phyloP scores from a whole-genome alignment of 1,140 invertebrate species.

The Mactra quadrangularis region DNA sequence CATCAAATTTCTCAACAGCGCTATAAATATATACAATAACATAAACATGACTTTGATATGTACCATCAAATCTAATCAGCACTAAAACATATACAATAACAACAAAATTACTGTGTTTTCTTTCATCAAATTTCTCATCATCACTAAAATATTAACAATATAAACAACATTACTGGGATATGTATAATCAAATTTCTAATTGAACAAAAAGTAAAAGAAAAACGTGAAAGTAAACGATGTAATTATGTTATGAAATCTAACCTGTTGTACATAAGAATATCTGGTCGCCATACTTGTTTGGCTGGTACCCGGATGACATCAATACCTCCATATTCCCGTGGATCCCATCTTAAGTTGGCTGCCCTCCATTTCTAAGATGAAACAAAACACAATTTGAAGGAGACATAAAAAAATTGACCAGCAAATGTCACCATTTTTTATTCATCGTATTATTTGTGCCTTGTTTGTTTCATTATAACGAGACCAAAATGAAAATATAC shows the following conservation, averaged over 20 bases:
- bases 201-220: too few species aligned
- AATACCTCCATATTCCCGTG: slow-evolving; percentile 97
- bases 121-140: too few species aligned
- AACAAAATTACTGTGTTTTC: too few species aligned
- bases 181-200: slow-evolving; percentile 96
- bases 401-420: neutral
- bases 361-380: slow-evolving; percentile 98
- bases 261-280: slow-evolving; percentile 99
- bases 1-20: slow-evolving; percentile 99
- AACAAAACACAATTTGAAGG: neutral
- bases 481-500: too few species aligned
- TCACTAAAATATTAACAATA: too few species aligned
- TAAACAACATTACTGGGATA: too few species aligned
- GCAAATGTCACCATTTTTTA: too few species aligned
- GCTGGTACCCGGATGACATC: slow-evolving; percentile 97
- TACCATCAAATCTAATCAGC: slow-evolving; percentile 99
- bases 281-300: slow-evolving; percentile 98
- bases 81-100: slow-evolving; percentile 87
- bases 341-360: slow-evolving; percentile 98
- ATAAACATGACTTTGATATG: slow-evolving; percentile 98
- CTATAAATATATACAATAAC: slow-evolving; percentile 90
- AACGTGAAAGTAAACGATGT: too few species aligned
- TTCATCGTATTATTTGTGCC: too few species aligned
- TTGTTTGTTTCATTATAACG: too few species aligned
- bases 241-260: too few species aligned